phyloP scores from a whole-genome alignment of 2,888 invertebrate species.

The Seladonia tumulorum region DNA sequence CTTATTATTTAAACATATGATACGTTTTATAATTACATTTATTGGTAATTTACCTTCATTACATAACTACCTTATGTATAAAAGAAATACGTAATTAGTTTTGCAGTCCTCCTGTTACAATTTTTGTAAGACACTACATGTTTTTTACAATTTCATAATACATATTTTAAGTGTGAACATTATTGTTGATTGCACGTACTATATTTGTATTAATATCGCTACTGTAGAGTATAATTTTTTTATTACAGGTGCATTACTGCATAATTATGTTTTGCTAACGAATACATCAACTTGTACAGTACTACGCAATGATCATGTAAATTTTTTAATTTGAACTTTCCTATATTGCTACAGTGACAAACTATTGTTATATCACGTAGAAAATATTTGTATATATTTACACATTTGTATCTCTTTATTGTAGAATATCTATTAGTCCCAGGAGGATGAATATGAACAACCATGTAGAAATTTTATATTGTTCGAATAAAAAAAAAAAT shows the following conservation, averaged over 20 bases:
- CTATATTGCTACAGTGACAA: conserved; percentile 40
- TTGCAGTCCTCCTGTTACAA: conserved; percentile 3
- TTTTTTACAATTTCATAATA: conserved; percentile 1
- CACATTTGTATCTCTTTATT: conserved; percentile 28
- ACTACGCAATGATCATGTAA: conserved; percentile 23
- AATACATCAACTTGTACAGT: not conserved
- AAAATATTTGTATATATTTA: conserved; percentile 59
- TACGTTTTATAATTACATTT: conserved; percentile 21
- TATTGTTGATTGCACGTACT: not conserved
- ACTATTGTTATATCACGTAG: conserved; percentile 38
- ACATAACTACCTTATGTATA: conserved; percentile 31
- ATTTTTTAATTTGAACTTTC: conserved; percentile 31
- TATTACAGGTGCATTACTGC: conserved; percentile 18
- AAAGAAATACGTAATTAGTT: conserved; percentile 19
- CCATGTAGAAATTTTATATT: conserved; percentile 35
- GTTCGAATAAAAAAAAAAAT: conserved; percentile 27
- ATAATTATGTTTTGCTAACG: conserved; percentile 2
- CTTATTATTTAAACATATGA: not conserved
- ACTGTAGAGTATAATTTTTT: conserved; percentile 24
- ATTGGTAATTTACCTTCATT: conserved; percentile 22
- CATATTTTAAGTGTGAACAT: conserved; percentile 14
- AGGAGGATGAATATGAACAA: conserved; percentile 22
- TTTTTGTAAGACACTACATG: conserved; percentile 2
- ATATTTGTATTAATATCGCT: conserved; percentile 20
- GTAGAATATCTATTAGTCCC: conserved; percentile 28